A percentile compares a stretch with the other conserved stretches of the same genome.
Conservation (phyloP, 2,888 invertebrate genomes). For the Anoplius nigerrimus region DNA sequence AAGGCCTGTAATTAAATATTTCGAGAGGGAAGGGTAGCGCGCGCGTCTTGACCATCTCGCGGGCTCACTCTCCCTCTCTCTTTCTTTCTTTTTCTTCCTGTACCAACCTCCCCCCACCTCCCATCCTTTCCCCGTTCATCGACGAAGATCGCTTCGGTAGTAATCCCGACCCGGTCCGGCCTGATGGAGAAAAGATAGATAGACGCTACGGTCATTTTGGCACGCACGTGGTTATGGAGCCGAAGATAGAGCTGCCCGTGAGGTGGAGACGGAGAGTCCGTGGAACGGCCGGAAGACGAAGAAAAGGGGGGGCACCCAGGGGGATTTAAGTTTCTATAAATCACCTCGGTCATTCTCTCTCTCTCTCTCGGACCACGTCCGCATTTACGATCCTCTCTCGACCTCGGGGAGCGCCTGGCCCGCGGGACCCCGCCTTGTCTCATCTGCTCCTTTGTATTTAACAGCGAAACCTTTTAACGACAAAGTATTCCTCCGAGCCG, state of each 20-base stretch:
- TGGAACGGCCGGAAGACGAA: conserved; percentile 18
- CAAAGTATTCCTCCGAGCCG: conserved; percentile 57
- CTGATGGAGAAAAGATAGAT: conserved; percentile 58
- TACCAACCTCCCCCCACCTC: not conserved
- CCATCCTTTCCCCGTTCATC: not conserved
- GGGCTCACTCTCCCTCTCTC: conserved; percentile 20
- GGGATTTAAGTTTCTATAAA: conserved; percentile 74
- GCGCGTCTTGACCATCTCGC: conserved; percentile 31
- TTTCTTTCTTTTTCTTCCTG: conserved; percentile 9
- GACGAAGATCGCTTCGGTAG: not conserved
- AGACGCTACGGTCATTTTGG: conserved; percentile 45
- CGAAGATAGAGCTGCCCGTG: conserved; percentile 41
- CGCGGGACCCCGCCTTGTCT: conserved; percentile 46
- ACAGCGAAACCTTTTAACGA: conserved; percentile 68
- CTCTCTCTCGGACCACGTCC: conserved; percentile 64
- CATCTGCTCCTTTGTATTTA: conserved; percentile 56
- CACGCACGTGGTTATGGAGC: conserved; percentile 33
- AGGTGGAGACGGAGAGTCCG: conserved; percentile 28
- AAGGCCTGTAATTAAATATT: conserved; percentile 71
- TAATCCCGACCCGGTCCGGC: conserved; percentile 20
- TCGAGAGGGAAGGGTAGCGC: conserved; percentile 49
- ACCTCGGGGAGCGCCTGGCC: conserved; percentile 11
- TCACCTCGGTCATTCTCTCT: conserved; percentile 61
- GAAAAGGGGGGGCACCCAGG: conserved; percentile 45
- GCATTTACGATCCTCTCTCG: conserved; percentile 67